phyloP scores from a whole-genome alignment of 2,888 invertebrate species.

The Leuctra nigra region DNA sequence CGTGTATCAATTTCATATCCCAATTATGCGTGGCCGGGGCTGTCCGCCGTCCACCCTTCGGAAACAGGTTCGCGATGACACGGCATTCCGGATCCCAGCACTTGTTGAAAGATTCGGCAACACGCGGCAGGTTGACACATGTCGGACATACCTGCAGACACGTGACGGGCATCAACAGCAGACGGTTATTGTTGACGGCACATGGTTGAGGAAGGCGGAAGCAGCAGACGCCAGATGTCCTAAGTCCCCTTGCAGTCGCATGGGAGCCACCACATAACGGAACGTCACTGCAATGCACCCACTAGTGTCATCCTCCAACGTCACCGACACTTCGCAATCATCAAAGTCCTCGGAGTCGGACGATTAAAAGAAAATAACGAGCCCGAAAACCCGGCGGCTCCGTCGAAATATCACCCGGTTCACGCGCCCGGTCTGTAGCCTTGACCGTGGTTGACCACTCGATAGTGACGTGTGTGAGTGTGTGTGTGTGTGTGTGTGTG shows the following conservation, averaged over 20 bases:
- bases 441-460: conserved; percentile 21
- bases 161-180: background rate
- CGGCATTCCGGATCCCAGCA: background rate
- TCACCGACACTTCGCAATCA: background rate
- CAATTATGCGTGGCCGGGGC: conserved; percentile 9
- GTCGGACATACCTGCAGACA: conserved; percentile 6
- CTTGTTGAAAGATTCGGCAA: too few relatives aligned
- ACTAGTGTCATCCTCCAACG: conserved; percentile 2
- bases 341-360: background rate
- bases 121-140: too few relatives aligned
- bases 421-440: conserved; percentile 13
- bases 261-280: conserved; percentile 20
- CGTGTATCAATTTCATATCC: conserved; percentile 1
- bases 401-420: conserved; percentile 19
- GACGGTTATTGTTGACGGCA: background rate
- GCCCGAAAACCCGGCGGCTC: background rate
- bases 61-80: background rate
- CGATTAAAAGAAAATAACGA: background rate
- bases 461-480: background rate
- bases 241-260: background rate
- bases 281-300: conserved; percentile 12
- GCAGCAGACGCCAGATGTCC: conserved; percentile 1
- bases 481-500: too few relatives aligned
- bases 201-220: conserved; percentile 11
- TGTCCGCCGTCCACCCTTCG: background rate